Percentiles rank a stretch among this genome's conserved stretches.
Conservation (phyloP, 1,140 invertebrate species). For the Hyphantria cunea region DNA sequence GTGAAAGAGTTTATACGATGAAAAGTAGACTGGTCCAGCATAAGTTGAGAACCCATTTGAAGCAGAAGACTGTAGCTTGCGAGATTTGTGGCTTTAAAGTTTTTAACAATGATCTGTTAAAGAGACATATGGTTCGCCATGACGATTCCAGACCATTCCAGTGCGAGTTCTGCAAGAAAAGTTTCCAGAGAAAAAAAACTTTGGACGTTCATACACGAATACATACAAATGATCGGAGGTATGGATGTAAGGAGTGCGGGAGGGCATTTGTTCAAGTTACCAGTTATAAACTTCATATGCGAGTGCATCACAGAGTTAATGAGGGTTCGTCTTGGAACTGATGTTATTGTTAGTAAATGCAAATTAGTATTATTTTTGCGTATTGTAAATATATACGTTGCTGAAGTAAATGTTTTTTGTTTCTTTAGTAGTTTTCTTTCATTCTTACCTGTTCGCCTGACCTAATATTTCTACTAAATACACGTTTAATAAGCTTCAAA, state of each 20-base stretch:
- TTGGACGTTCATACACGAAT: slow-evolving; percentile 54
- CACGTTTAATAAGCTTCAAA: too few species aligned
- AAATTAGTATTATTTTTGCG: too few species aligned
- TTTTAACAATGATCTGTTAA: slow-evolving; percentile 50
- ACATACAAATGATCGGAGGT: slow-evolving; percentile 54
- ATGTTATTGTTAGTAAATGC: not conserved
- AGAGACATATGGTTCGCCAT: slow-evolving; percentile 83
- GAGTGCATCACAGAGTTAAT: slow-evolving; percentile 22
- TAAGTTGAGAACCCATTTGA: slow-evolving; percentile 55
- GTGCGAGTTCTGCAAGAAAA: slow-evolving; percentile 82
- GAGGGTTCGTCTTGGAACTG: slow-evolving; percentile 5
- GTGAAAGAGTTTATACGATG: slow-evolving; percentile 39
- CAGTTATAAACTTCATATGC: slow-evolving; percentile 30
- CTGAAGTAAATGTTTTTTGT: too few species aligned
- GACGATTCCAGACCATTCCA: slow-evolving; percentile 83
- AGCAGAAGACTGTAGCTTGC: slow-evolving; percentile 53
- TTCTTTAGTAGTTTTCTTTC: too few species aligned
- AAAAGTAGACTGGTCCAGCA: slow-evolving; percentile 49
- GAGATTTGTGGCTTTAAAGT: slow-evolving; percentile 60
- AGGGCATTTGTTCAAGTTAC: slow-evolving; percentile 44
- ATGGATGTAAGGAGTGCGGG: slow-evolving; percentile 44
- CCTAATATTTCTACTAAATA: too few species aligned
- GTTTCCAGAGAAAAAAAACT: slow-evolving; percentile 81
- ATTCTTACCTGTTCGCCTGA: too few species aligned
- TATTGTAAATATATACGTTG: too few species aligned